phyloP scores from a whole-genome alignment of 23 tunicate species.

The Corella eumyota region DNA sequence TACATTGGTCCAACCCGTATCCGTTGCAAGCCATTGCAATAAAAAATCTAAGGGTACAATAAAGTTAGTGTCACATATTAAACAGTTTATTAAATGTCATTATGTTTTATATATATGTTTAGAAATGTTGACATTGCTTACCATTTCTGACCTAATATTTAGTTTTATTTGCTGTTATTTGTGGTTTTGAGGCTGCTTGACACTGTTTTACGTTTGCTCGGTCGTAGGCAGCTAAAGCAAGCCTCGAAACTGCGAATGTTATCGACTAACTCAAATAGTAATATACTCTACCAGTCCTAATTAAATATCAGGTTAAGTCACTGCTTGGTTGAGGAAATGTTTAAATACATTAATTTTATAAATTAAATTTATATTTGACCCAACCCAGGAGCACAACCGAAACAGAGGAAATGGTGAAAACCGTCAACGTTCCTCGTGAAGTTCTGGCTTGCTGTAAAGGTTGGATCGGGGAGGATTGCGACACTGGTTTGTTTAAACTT shows the following conservation, averaged over 20 bases:
- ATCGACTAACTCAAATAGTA: background rate
- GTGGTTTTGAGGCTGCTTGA: too few species aligned
- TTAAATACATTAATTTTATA: background rate
- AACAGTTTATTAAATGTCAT: too few species aligned
- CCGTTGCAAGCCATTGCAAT: background rate
- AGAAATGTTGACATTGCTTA: too few species aligned
- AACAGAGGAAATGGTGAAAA: constrained; percentile 16
- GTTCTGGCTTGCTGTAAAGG: constrained; percentile 69
- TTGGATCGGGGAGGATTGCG: constrained; percentile 56
- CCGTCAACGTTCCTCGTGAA: constrained; percentile 11
- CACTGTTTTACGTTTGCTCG: constrained; percentile 11
- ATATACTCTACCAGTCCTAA: too few species aligned
- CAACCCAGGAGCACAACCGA: constrained; percentile 8
- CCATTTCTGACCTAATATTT: too few species aligned
- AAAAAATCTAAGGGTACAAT: background rate
- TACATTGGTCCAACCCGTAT: background rate
- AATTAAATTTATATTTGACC: background rate
- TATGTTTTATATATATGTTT: too few species aligned
- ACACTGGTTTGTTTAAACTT: constrained; percentile 13
- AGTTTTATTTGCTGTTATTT: too few species aligned
- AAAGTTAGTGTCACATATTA: too few species aligned
- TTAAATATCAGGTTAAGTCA: constrained; percentile 2
- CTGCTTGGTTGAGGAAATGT: background rate
- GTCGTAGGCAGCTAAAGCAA: constrained; percentile 99
- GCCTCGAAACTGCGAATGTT: constrained; percentile 44